Evolutionary conservation across 2,888 invertebrate species (phyloP), one percentile per base, ranked within the genome.

Genomic region (Tortrix viridana): DNA sequence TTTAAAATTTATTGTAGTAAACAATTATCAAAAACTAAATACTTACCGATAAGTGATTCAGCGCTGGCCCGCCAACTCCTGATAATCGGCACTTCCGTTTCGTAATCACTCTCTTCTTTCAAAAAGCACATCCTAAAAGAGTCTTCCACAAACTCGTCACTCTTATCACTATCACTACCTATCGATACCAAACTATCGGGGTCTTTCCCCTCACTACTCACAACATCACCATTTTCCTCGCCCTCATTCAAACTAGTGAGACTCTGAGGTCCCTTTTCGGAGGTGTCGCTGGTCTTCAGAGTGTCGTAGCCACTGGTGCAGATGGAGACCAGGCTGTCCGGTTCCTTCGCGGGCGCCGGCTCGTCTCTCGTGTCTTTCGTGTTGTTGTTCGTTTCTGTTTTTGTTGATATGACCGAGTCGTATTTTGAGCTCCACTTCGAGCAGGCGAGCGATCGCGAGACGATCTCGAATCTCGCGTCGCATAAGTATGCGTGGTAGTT

Each of bases 401-500:
- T 93, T 47, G 79, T 81, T 60, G 91, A 86, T 48, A 93, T 89
- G n/a, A 84, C 67, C 12, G 95, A 95, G 74, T 96, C 95, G 86
- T 98, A 98, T 53, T 93, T 94, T 67, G 95, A 95, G 5, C 94
- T 94, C 98, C 98, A 98, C 58, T 92, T 92, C 0, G 89, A 81
- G 80, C 97, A 97, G 0, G 97, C 96, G 32, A 94, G 86, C 46
- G 95, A 93, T 76, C 97, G 96, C 7, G 95, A 93, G 23, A 94
- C 93, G 58, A 98, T 96, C 80, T 95, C 95, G 76, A 94, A 94
- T 68, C 96, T 93, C 0, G 98, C 97, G 82, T 97, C 97, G 77
- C 95, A 95, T 32, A 98, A 91, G 86, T 98, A 98, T 0, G 96
- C 96, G 86, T 96, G 96, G 83, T 96, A 96, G 84, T 96, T 96